These are phyloP conservation scores for Ormyrus labotus DNA, from an alignment of 2,888 invertebrate species.

Conservation along the genomic window DNA sequence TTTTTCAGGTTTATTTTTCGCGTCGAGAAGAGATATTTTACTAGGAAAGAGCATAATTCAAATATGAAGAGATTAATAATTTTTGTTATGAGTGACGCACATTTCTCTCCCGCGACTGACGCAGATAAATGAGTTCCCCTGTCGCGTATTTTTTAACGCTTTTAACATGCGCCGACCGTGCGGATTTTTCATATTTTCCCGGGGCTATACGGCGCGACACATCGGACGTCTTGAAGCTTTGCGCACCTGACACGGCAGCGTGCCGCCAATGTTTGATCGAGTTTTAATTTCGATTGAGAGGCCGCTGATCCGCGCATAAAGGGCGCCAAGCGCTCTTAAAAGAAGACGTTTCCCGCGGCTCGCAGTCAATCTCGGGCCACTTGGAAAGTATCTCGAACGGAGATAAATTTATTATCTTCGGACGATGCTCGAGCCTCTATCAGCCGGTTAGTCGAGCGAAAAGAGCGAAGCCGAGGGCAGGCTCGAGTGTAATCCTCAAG, in stretches of 20 bases:
- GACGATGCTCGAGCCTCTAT: too few species aligned
- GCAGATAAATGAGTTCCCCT: constrained; percentile 40
- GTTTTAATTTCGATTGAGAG: constrained; percentile 20
- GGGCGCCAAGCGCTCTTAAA: not conserved
- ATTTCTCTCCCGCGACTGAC: constrained; percentile 47
- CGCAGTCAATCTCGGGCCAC: not conserved
- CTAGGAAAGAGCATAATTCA: constrained; percentile 33
- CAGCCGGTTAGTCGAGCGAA: not conserved
- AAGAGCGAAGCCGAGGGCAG: not conserved
- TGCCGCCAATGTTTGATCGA: constrained; percentile 29
- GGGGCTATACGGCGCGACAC: not conserved
- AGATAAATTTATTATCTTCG: too few species aligned
- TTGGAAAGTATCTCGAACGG: too few species aligned
- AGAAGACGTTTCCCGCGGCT: not conserved
- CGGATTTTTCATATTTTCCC: constrained; percentile 27
- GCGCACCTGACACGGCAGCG: not conserved
- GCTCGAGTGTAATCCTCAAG: constrained; percentile 1
- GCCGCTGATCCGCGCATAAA: too few species aligned
- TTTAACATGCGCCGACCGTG: constrained; percentile 13
- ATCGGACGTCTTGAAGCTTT: constrained; percentile 18
- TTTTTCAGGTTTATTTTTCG: too few species aligned
- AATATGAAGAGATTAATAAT: constrained; percentile 49
- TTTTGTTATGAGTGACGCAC: constrained; percentile 46
- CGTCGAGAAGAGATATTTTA: too few species aligned
- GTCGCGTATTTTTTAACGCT: constrained; percentile 47